phyloP scores from a whole-genome alignment of 1,140 invertebrate species.

The Drosophila jambulina region DNA sequence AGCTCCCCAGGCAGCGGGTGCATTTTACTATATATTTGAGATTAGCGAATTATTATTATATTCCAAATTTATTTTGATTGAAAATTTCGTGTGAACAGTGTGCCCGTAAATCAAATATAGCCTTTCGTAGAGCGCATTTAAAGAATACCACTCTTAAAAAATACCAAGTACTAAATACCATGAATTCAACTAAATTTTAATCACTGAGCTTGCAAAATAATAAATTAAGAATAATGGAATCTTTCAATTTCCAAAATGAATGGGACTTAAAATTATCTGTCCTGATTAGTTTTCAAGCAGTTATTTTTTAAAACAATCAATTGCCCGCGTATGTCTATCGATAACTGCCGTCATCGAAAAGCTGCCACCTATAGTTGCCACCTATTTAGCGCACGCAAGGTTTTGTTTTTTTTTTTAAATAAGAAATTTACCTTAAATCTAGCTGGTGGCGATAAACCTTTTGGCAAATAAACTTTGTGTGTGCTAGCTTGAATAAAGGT shows the following conservation, averaged over 20 bases:
- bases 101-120: slow-evolving; percentile 1
- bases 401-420: slow-evolving; percentile 36
- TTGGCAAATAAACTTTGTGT: slow-evolving; percentile 2
- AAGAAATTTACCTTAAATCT: slow-evolving; percentile 25
- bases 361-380: slow-evolving; percentile 30
- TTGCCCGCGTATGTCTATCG: slow-evolving; percentile 7
- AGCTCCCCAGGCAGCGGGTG: slow-evolving; percentile 11
- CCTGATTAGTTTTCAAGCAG: neutral
- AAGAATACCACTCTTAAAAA: neutral
- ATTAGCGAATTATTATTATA: slow-evolving; percentile 19
- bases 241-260: too few relatives aligned
- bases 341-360: slow-evolving; percentile 1
- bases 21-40: slow-evolving; percentile 29
- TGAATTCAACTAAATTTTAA: neutral
- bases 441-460: neutral
- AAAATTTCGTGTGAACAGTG: slow-evolving; percentile 28
- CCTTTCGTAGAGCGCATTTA: neutral
- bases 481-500: slow-evolving; percentile 40
- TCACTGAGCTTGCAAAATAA: neutral
- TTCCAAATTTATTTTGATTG: slow-evolving; percentile 51
- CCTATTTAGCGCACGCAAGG: slow-evolving; percentile 39
- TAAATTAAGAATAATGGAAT: too few relatives aligned
- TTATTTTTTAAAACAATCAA: neutral
- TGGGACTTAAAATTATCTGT: neutral
- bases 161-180: neutral